Percentiles rank a stretch among this genome's conserved stretches.
phyloP scores from a whole-genome alignment of 2,797 vertebrate species.

The Propithecus perrieri region DNA sequence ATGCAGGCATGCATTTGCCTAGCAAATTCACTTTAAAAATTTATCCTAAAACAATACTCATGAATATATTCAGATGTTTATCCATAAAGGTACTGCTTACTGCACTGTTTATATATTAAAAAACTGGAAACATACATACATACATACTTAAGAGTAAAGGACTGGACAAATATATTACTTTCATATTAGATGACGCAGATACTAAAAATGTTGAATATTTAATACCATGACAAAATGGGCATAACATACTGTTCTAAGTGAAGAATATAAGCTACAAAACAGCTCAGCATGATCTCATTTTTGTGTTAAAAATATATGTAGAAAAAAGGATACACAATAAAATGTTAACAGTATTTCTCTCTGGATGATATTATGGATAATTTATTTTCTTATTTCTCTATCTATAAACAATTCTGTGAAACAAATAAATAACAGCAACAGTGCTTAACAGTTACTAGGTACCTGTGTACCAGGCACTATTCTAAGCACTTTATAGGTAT shows the following conservation, averaged over 20 bases:
- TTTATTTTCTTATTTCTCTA: slow-evolving; percentile 13
- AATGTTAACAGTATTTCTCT: background rate
- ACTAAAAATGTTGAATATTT: background rate
- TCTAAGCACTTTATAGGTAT: background rate
- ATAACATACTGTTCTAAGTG: background rate
- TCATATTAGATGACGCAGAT: background rate
- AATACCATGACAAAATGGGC: background rate
- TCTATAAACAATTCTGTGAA: background rate
- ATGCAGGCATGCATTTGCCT: background rate
- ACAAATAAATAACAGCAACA: slow-evolving; percentile 22
- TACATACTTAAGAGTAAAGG: background rate
- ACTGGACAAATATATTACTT: background rate
- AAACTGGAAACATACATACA: background rate
- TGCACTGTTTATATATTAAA: background rate
- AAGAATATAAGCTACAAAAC: background rate
- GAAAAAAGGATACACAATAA: background rate
- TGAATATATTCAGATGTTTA: background rate
- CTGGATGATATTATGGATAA: background rate
- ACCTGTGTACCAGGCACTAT: background rate
- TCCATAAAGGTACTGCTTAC: background rate
- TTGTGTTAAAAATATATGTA: background rate
- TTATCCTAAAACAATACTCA: background rate
- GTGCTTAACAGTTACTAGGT: background rate
- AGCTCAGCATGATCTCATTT: background rate
- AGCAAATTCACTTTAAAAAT: background rate